A percentile compares a stretch with the other conserved stretches of the same genome.
These are phyloP conservation scores for Leiothrix lutea DNA, from an alignment of 2,113 vertebrate species.

Conservation along the genomic window DNA sequence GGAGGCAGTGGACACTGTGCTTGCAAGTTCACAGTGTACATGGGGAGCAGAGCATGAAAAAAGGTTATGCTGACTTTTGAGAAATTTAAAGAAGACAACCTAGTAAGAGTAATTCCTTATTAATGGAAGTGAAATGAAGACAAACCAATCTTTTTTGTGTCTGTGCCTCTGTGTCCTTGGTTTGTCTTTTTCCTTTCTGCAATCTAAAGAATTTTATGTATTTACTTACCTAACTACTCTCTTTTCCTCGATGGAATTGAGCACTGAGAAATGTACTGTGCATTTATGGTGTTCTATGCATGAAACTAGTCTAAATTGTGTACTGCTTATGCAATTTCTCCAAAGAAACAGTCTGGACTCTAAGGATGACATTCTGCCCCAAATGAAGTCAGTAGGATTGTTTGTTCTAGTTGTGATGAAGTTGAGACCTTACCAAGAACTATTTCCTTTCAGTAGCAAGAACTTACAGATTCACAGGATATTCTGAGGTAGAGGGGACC, in stretches of 20 bases:
- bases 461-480: background rate
- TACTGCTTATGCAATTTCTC: background rate
- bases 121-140: background rate
- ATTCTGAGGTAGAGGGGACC: background rate
- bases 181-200: background rate
- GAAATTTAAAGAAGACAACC: background rate
- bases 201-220: background rate
- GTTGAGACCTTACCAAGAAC: background rate
- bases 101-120: background rate
- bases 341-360: background rate
- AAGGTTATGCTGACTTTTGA: background rate
- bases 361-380: background rate
- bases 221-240: background rate
- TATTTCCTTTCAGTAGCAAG: background rate
- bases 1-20: accelerated
- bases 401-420: background rate
- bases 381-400: background rate
- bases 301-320: background rate
- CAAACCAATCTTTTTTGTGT: background rate
- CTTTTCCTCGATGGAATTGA: background rate
- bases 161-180: background rate
- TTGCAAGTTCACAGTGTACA: background rate
- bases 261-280: background rate
- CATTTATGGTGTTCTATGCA: background rate
- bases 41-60: background rate